Conservation (phyloP, 2,888 invertebrate species). For the Schrankia costaestrigalis region DNA sequence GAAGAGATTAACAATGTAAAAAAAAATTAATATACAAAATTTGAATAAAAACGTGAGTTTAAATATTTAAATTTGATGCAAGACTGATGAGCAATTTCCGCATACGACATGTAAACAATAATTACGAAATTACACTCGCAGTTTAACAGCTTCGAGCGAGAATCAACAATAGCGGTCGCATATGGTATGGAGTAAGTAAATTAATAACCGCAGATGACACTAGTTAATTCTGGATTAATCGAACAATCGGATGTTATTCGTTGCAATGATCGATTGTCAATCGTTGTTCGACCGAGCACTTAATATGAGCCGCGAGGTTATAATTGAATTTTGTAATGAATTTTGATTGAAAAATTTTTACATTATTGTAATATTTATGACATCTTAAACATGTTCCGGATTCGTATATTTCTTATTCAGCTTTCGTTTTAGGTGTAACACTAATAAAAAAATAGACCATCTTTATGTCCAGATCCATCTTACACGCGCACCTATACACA, state of each 20-base stretch:
- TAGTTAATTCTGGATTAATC: constrained; percentile 41
- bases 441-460: too few species aligned
- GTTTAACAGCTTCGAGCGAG: constrained; percentile 34
- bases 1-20: background rate
- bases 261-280: constrained; percentile 39
- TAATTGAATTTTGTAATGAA: too few species aligned
- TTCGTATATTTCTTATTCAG: too few species aligned
- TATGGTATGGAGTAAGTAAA: constrained; percentile 36
- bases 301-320: too few species aligned
- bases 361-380: too few species aligned
- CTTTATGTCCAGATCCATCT: too few species aligned
- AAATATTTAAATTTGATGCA: constrained; percentile 37
- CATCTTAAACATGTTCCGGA: too few species aligned
- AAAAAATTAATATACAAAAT: constrained; percentile 4
- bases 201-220: constrained; percentile 44
- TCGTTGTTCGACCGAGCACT: constrained; percentile 16
- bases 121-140: constrained; percentile 41
- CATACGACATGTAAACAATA: constrained; percentile 48
- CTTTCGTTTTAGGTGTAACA: too few species aligned
- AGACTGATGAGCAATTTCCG: constrained; percentile 43
- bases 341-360: too few species aligned
- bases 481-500: too few species aligned
- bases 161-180: constrained; percentile 35
- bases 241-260: constrained; percentile 38
- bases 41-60: constrained; percentile 25